These are phyloP conservation scores for Brachionichthys hirsutus DNA, from an alignment of 2,113 vertebrate species.

Conservation along the genomic window DNA sequence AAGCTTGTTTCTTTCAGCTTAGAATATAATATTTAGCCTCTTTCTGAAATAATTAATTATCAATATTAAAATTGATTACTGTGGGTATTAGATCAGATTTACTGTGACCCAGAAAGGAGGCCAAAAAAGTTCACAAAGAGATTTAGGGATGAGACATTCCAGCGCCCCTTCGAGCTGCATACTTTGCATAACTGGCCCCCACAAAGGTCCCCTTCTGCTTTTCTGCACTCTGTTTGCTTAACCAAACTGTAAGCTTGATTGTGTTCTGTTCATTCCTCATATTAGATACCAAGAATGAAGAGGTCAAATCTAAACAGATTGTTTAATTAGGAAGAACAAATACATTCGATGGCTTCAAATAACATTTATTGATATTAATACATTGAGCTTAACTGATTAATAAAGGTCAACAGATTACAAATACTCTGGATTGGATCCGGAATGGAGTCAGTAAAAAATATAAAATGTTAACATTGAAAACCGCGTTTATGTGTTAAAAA, in stretches of 20 bases:
- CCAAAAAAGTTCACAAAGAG: constrained; percentile 43
- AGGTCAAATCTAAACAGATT: neutral
- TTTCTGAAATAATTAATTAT: too few species aligned
- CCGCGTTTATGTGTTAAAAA: too few species aligned
- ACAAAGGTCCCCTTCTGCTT: neutral
- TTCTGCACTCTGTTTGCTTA: neutral
- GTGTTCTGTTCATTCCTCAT: constrained; percentile 4
- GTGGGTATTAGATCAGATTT: too few species aligned
- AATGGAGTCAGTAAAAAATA: too few species aligned
- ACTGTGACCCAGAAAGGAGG: constrained; percentile 1
- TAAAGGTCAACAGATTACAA: constrained; percentile 3
- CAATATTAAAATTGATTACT: too few species aligned
- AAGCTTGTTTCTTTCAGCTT: too few species aligned
- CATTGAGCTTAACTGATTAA: too few species aligned
- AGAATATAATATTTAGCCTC: too few species aligned
- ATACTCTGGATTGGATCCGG: constrained; percentile 20
- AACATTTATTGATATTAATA: too few species aligned
- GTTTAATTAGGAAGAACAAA: too few species aligned
- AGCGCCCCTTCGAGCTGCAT: constrained; percentile 10
- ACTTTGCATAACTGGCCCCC: constrained; percentile 23
- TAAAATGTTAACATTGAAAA: too few species aligned
- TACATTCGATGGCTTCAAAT: too few species aligned
- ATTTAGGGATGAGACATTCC: constrained; percentile 44
- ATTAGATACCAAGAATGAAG: constrained; percentile 5
- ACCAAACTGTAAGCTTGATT: neutral